Conservation (phyloP, 1,140 invertebrate genomes). For the Musca vetustissima region DNA sequence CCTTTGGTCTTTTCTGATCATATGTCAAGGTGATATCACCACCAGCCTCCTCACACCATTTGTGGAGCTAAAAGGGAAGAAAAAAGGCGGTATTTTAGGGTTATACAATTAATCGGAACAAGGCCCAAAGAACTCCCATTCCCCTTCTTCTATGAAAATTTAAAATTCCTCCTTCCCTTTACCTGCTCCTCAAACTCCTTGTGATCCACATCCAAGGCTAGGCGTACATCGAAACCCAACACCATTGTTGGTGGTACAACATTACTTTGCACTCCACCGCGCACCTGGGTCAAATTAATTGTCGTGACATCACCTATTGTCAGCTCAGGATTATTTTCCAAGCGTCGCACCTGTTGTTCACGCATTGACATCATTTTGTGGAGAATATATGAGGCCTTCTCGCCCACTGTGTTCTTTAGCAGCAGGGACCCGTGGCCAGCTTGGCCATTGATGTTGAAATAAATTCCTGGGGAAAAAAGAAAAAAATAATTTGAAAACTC, state of each 20-base stretch:
- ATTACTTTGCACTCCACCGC: constrained; percentile 90
- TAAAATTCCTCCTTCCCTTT: constrained; percentile 11
- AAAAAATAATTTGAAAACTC: constrained; percentile 5
- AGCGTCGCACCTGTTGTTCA: constrained; percentile 65
- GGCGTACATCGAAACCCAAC: constrained; percentile 78
- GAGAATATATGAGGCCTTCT: constrained; percentile 78
- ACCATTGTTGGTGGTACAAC: constrained; percentile 81
- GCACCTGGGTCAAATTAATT: constrained; percentile 83
- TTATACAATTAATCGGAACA: too few relatives aligned
- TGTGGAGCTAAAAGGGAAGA: constrained; percentile 54
- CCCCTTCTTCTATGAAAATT: too few relatives aligned
- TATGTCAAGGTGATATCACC: constrained; percentile 74
- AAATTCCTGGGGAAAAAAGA: constrained; percentile 60
- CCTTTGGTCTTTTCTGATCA: constrained; percentile 67
- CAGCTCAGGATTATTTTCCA: constrained; percentile 66
- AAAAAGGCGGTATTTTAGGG: too few relatives aligned
- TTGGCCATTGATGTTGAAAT: constrained; percentile 62
- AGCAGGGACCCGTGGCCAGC: constrained; percentile 88
- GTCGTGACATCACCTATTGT: constrained; percentile 84
- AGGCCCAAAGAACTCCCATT: too few relatives aligned
- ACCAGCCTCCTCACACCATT: constrained; percentile 83
- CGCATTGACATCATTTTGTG: constrained; percentile 77
- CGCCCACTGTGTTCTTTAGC: constrained; percentile 77
- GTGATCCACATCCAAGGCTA: constrained; percentile 72
- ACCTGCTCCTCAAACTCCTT: constrained; percentile 73